Conservation (phyloP, 2,888 invertebrate genomes). For the Odontomyia ornata region DNA sequence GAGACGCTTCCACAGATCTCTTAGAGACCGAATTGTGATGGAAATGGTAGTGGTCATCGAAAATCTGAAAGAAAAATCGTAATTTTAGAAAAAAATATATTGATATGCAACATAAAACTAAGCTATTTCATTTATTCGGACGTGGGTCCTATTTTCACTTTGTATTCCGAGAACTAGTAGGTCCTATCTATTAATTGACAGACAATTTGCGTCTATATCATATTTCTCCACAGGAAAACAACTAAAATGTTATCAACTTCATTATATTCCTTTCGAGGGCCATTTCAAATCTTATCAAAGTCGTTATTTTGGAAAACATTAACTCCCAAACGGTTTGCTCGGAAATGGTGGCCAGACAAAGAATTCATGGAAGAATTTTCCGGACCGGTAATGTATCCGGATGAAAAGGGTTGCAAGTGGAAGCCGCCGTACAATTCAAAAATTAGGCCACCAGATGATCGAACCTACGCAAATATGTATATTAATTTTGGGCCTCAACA, state of each 20-base stretch:
- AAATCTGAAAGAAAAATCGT: constrained; percentile 74
- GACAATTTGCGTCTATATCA: no score
- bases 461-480: constrained; percentile 71
- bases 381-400: constrained; percentile 69
- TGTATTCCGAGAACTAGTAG: no score
- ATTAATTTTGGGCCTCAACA: constrained; percentile 91
- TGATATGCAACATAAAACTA: no score
- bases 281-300: no score
- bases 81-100: constrained; percentile 8
- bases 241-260: no score
- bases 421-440: constrained; percentile 59
- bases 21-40: constrained; percentile 81
- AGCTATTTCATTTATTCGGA: no score
- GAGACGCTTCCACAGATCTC: constrained; percentile 77
- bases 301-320: neutral
- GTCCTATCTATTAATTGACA: no score
- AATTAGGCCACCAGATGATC: constrained; percentile 64
- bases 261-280: no score
- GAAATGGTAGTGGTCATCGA: constrained; percentile 86
- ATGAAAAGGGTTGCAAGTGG: constrained; percentile 60
- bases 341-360: constrained; percentile 73
- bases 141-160: no score
- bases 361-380: constrained; percentile 68
- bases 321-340: neutral
- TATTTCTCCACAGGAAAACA: no score